phyloP scores from a whole-genome alignment of 2,888 invertebrate genomes.

The Luperina nickerlii region DNA sequence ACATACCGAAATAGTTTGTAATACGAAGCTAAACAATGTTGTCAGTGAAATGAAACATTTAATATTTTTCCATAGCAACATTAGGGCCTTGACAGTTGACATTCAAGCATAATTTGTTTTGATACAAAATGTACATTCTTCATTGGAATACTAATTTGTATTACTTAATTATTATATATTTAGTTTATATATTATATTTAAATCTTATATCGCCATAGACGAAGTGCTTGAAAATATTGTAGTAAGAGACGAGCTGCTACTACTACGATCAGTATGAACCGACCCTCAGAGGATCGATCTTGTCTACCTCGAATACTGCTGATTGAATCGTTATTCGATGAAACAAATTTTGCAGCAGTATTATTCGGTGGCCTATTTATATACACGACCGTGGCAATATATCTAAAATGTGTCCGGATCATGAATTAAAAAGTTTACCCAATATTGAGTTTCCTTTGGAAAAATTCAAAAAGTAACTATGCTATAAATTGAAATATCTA shows the following conservation, averaged over 20 bases:
- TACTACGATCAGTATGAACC: neutral
- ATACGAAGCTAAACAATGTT: constrained; percentile 34
- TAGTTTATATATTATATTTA: constrained; percentile 44
- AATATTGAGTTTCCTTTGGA: neutral
- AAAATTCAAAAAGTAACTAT: neutral
- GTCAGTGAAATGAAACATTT: constrained; percentile 5
- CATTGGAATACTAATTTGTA: constrained; percentile 47
- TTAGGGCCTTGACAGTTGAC: constrained; percentile 41
- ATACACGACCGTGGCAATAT: constrained; percentile 19
- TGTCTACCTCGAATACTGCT: constrained; percentile 8
- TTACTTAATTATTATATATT: constrained; percentile 41
- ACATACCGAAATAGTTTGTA: constrained; percentile 29
- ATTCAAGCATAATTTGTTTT: constrained; percentile 37
- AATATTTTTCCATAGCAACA: constrained; percentile 16
- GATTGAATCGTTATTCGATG: constrained; percentile 18
- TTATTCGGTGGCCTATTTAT: constrained; percentile 25
- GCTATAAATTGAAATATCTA: neutral
- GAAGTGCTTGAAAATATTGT: neutral
- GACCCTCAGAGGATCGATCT: neutral
- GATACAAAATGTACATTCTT: constrained; percentile 41
- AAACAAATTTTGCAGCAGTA: constrained; percentile 20
- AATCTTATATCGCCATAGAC: constrained; percentile 29
- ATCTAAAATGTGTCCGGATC: constrained; percentile 8
- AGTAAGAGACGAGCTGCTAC: neutral
- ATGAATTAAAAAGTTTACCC: constrained; percentile 28